Conservation (phyloP, 2,888 invertebrate genomes). For the Sialis fuliginosa region DNA sequence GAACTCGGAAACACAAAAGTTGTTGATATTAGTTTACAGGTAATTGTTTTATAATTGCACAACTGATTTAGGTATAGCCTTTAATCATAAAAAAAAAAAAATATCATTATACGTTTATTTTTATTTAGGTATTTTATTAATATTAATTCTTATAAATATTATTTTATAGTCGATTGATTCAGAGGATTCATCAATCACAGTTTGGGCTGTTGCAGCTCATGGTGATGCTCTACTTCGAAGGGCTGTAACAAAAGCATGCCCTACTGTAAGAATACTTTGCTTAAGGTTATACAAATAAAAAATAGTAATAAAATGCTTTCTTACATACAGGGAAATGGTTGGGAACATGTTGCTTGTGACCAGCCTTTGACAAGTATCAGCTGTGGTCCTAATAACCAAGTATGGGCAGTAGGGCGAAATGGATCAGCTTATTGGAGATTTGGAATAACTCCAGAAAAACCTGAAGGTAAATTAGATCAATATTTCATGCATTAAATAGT, state of each 20-base stretch:
- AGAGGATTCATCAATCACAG: slow-evolving; percentile 31
- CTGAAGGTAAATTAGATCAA: slow-evolving; percentile 28
- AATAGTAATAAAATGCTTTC: slow-evolving; percentile 17
- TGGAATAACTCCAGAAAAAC: slow-evolving; percentile 50
- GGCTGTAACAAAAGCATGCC: slow-evolving; percentile 55
- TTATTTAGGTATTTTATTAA: background rate
- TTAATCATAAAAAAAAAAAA: too few relatives aligned
- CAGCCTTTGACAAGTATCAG: slow-evolving; percentile 61
- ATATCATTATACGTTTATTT: too few relatives aligned
- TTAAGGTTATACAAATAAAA: background rate
- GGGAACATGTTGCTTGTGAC: slow-evolving; percentile 70
- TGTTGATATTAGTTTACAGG: slow-evolving; percentile 57
- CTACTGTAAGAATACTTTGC: slow-evolving; percentile 37
- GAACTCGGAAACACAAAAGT: slow-evolving; percentile 75
- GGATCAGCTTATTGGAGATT: slow-evolving; percentile 70
- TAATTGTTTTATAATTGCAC: background rate
- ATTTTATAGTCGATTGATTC: slow-evolving; percentile 25
- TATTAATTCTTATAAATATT: background rate
- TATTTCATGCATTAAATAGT: background rate
- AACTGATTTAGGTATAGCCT: background rate
- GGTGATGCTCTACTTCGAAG: slow-evolving; percentile 73
- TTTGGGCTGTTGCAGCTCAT: slow-evolving; percentile 75
- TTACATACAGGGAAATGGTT: slow-evolving; percentile 42
- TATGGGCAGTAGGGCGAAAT: slow-evolving; percentile 78
- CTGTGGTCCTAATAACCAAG: slow-evolving; percentile 44